Evolutionary conservation across 2,113 vertebrate species (phyloP).

Genomic region (Tachysurus fulvidraco): DNA sequence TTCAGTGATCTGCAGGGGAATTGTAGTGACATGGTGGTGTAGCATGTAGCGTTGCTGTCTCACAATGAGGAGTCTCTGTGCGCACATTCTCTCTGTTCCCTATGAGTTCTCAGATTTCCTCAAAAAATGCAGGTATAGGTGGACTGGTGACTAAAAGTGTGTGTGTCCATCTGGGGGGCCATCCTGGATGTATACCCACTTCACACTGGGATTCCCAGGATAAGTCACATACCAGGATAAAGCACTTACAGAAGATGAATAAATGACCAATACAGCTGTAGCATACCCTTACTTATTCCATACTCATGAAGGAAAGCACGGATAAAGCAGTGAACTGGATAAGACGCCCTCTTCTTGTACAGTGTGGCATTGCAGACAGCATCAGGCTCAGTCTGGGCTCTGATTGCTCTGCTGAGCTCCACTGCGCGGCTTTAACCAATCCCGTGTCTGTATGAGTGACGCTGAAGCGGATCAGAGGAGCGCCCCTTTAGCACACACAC

Average conservation of each 20-base stretch:
- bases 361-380: slow-evolving; percentile 77
- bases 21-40: background rate
- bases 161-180: background rate
- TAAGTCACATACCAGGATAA: background rate
- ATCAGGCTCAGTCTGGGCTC: slow-evolving; percentile 52
- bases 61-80: background rate
- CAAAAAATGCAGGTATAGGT: background rate
- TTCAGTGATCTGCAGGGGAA: background rate
- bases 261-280: background rate
- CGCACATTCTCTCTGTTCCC: background rate
- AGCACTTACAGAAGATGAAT: background rate
- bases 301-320: background rate
- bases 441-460: slow-evolving; percentile 80
- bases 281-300: background rate
- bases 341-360: slow-evolving; percentile 83
- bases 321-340: slow-evolving; percentile 19
- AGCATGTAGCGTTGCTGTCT: background rate
- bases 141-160: background rate
- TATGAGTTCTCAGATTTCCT: background rate
- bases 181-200: background rate
- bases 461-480: slow-evolving; percentile 80
- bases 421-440: slow-evolving; percentile 87
- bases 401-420: slow-evolving; percentile 66
- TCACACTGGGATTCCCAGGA: background rate
- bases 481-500: slow-evolving; percentile 78